Evolutionary conservation across 2,113 vertebrate genomes (phyloP), one percentile per base, ranked within the genome.

Genomic region (Trogon surrucura): DNA sequence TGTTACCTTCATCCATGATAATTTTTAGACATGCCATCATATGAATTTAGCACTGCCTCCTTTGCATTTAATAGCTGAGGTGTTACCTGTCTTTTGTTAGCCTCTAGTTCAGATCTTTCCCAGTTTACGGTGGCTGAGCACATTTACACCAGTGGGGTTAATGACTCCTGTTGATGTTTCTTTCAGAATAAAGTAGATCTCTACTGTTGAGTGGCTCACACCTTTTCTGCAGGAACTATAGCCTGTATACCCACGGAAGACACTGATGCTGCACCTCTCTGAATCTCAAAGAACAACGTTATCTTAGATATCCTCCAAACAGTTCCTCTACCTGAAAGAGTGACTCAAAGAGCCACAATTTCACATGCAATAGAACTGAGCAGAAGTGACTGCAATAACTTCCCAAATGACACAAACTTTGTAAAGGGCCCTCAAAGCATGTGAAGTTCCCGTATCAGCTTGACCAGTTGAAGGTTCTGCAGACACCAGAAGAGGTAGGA

Each of bases 371-470:
- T 15, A 34, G 26, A 48, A 45, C 57, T 70, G 22, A 38, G 34
- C 57, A 67, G 71, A 74, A 87, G 36, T 48, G n/a, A 57, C 36
- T 69, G 54, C 58, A 72, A 70, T 64, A 45, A 16, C 50, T 80
- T 83, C 27, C 41, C 30, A 65, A 44, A 23, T 18, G 16, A 54
- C 0, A 1, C 0, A 0, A 48, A 25, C 14, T 64, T 75, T 36
- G 8, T 60, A 54, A 26, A 23, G 81, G 32, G 29, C 45, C 29
- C 36, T 67, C 48, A 69, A 45, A n/a, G 25, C 53, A 38, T 26
- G 16, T 0, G 0, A 27, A 15, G 11, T n/a, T 93, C 83, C 74
- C n/a, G 17, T 29, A 29, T 15, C 82, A 53, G 8, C 58, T 88
- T 80, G 71, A 23, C 61, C 23, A 21, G 27, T 14, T 69, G 54